Base-by-base conservation (phyloP, 2,888 invertebrate genomes). In the Heliconius hortense region DNA sequence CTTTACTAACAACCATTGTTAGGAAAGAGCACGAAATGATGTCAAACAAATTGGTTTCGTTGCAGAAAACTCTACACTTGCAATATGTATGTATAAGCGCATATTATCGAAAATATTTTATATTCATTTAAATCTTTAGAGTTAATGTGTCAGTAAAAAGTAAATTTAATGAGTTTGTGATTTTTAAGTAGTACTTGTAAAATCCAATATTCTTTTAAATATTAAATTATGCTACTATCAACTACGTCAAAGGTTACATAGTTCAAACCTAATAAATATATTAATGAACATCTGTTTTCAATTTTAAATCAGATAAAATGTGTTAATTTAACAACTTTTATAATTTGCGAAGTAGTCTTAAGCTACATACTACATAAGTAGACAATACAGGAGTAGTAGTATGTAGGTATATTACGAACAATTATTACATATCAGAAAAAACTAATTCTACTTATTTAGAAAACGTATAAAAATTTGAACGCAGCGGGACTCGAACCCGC, bases 1-100 rank as follows among this genome's bases (percentile, higher is more conserved):
- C 2, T 1, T 53, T 18, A 68, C n/a, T 68, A 53, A 68, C 26
- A 68, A 28, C 48, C 53, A 28, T 68, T 28, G 48, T 68, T 68
- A 68, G 21, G 28, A 1, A 53, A 13, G 13, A 68, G 68, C 53
- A 68, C 68, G 53, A 53, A 68, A 11, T 31, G 53, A 21, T 53
- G n/a, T 21, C 28, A 4, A 28, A 31, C 48, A 53, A 68, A 68
- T 26, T 68, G 53, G 31, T 28, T 28, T 68, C 28, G n/a, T 53
- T 53, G 31, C 10, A 31, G 68, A 10, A 68, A 68, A 21, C 15
- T 68, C n/a, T 31, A 68, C 13, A 35, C 11, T n/a, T 35, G 4
- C 28, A 62, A 28, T 35, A 35, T 35, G 10, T 26, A 28, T 60
- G 31, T 59, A 59, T 24, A 11, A 59, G 13, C 26, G 24, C 24